Conservation (phyloP, 2,888 invertebrate species). For the Heteromurus nitidus region DNA sequence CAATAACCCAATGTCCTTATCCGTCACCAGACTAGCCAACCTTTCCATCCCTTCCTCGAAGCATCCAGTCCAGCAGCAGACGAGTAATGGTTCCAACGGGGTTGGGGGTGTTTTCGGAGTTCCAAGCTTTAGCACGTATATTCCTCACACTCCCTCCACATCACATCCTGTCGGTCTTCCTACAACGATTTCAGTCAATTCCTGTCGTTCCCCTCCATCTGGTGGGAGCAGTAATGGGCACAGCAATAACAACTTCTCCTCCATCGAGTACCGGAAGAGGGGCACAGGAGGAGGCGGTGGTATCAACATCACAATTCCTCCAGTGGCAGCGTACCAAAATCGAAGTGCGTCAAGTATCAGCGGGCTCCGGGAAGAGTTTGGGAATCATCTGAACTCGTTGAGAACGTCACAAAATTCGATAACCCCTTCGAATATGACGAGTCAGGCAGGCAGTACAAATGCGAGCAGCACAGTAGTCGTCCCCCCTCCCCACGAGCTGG, state of each 20-base stretch:
- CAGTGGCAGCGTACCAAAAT: constrained; percentile 66
- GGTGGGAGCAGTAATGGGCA: neutral
- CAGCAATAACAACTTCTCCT: constrained; percentile 46
- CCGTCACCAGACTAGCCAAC: constrained; percentile 45
- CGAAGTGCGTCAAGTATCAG: constrained; percentile 66
- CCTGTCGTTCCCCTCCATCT: constrained; percentile 30
- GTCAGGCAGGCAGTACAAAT: constrained; percentile 53
- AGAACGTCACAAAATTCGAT: constrained; percentile 67
- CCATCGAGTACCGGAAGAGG: constrained; percentile 61
- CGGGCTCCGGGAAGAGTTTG: constrained; percentile 67
- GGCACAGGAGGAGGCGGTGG: constrained; percentile 36
- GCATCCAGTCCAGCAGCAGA: constrained; percentile 5
- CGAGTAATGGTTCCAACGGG: neutral
- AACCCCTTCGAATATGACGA: constrained; percentile 33
- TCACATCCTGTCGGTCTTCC: constrained; percentile 39
- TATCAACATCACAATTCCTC: constrained; percentile 57
- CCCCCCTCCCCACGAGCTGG: constrained; percentile 51
- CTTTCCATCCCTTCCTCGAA: constrained; percentile 29
- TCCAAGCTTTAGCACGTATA: constrained; percentile 63
- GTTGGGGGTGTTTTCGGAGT: constrained; percentile 41
- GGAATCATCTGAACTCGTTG: constrained; percentile 60
- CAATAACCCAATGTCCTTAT: constrained; percentile 46
- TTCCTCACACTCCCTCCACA: constrained; percentile 52
- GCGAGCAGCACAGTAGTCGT: constrained; percentile 50
- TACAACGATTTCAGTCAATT: constrained; percentile 60